phyloP scores from a whole-genome alignment of 1,140 invertebrate genomes.

The Brachionus calyciflorus region DNA sequence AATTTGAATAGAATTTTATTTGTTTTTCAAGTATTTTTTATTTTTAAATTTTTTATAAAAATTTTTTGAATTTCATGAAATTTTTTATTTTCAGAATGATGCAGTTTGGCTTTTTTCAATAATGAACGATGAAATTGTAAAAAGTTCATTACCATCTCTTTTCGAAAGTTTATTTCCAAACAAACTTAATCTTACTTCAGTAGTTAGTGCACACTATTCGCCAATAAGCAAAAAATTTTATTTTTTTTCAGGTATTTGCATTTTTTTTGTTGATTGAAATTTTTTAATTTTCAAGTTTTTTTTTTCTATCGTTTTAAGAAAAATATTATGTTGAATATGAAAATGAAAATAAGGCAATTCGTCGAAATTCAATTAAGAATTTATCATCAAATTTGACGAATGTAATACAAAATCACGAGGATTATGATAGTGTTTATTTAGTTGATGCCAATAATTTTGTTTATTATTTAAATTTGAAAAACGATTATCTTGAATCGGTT shows the following conservation, averaged over 20 bases:
- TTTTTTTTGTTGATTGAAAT: background rate
- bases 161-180: constrained; percentile 14
- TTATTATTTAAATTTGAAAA: constrained; percentile 36
- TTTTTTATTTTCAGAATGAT: background rate
- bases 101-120: constrained; percentile 15
- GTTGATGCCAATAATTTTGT: constrained; percentile 25
- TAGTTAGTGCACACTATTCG: constrained; percentile 24
- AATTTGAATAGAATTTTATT: constrained; percentile 35
- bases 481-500: constrained; percentile 37
- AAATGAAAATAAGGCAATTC: constrained; percentile 3
- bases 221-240: constrained; percentile 15
- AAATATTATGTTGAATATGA: constrained; percentile 41
- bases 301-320: background rate
- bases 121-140: background rate
- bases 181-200: constrained; percentile 2
- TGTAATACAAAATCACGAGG: constrained; percentile 19
- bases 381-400: constrained; percentile 12
- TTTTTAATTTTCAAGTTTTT: background rate
- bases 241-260: constrained; percentile 23
- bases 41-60: background rate
- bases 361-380: background rate
- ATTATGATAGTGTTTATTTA: constrained; percentile 20
- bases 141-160: background rate
- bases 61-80: background rate
- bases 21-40: constrained; percentile 37